Conservation (phyloP, 2,888 invertebrate genomes). For the Cosmorhoe ocellata region DNA sequence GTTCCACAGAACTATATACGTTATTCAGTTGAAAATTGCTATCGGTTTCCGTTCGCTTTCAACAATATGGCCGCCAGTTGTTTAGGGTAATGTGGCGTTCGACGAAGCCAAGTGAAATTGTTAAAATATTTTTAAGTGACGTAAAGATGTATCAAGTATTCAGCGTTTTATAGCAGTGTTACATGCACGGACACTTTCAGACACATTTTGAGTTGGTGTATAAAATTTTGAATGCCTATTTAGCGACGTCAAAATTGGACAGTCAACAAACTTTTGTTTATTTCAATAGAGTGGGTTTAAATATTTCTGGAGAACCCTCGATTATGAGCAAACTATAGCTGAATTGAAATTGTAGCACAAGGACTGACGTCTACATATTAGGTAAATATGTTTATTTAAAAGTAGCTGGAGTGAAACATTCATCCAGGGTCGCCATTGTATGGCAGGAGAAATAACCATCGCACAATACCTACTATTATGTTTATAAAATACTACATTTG, state of each 20-base stretch:
- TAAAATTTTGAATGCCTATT: conserved; percentile 70
- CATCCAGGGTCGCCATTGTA: conserved; percentile 79
- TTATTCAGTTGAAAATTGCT: conserved; percentile 49
- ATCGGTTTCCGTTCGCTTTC: conserved; percentile 72
- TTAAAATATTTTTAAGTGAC: conserved; percentile 74
- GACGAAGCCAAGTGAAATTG: conserved; percentile 79
- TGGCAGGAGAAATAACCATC: conserved; percentile 61
- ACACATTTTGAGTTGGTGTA: conserved; percentile 67
- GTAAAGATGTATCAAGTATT: conserved; percentile 78
- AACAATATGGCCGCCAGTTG: conserved; percentile 82
- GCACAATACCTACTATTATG: conserved; percentile 36
- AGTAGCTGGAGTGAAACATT: conserved; percentile 55
- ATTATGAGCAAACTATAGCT: conserved; percentile 75
- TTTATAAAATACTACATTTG: conserved; percentile 42
- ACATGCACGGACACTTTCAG: conserved; percentile 66
- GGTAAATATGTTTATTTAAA: conserved; percentile 65
- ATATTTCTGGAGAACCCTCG: conserved; percentile 68
- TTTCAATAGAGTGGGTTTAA: conserved; percentile 72
- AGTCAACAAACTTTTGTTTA: conserved; percentile 84
- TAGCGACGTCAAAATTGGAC: conserved; percentile 77
- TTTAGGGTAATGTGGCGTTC: conserved; percentile 83
- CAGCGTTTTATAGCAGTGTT: conserved; percentile 79
- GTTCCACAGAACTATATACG: conserved; percentile 26
- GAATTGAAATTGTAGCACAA: conserved; percentile 73
- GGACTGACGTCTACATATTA: conserved; percentile 74